Evolutionary conservation across 2,797 vertebrate species (phyloP).

Genomic region (Girardinus metallicus): DNA sequence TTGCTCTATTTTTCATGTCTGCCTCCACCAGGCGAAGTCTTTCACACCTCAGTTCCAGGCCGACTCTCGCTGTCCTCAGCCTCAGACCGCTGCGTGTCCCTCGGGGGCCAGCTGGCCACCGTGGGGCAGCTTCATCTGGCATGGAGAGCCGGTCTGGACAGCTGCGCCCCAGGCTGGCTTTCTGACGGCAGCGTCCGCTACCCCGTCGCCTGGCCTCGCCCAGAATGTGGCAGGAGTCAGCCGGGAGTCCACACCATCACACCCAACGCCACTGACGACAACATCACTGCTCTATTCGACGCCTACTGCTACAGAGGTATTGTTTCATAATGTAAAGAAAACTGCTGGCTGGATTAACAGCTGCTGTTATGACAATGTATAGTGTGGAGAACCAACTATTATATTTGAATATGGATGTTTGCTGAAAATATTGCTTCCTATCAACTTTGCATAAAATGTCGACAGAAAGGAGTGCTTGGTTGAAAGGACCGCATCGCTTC

Average conservation of each 20-base stretch:
- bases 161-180: slow-evolving; percentile 93
- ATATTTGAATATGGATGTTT: background rate
- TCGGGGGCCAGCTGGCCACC: slow-evolving; percentile 86
- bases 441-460: background rate
- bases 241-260: slow-evolving; percentile 85
- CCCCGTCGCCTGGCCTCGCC: slow-evolving; percentile 83
- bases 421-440: background rate
- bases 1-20: too few relatives aligned
- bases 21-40: slow-evolving; percentile 77
- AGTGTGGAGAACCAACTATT: background rate
- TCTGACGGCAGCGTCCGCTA: slow-evolving; percentile 92
- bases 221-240: slow-evolving; percentile 85
- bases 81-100: slow-evolving; percentile 83
- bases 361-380: background rate
- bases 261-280: slow-evolving; percentile 82
- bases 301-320: slow-evolving; percentile 93
- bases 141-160: slow-evolving; percentile 89
- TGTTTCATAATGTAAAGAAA: background rate
- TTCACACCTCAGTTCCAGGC: slow-evolving; percentile 78
- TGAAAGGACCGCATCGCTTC: slow-evolving; percentile 19
- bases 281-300: slow-evolving; percentile 78
- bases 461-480: background rate
- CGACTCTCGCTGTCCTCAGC: slow-evolving; percentile 85
- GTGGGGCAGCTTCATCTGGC: slow-evolving; percentile 93
- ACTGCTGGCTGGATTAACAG: background rate